Evolutionary conservation across 2,888 invertebrate species (phyloP).

Genomic region (Petrolisthes cinctipes): DNA sequence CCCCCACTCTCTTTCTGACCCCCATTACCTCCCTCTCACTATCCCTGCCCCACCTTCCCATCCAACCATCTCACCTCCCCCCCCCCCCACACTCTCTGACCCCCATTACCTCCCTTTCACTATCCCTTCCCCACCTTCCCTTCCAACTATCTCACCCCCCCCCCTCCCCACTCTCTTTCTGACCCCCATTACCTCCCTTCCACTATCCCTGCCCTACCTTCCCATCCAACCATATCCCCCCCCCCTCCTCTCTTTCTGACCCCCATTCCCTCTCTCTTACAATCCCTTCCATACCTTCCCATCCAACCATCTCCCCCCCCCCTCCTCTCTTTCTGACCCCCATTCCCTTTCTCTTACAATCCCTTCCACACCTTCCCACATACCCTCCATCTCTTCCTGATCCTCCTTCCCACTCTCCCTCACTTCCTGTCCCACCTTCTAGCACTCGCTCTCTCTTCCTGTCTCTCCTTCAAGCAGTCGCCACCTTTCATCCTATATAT

Average conservation of each 20-base stretch:
- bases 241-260: not conserved
- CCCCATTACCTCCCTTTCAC: not conserved
- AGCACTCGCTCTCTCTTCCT: not conserved
- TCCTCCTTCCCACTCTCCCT: not conserved
- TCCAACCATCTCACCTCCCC: not conserved
- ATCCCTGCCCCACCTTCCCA: not conserved
- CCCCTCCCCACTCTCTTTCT: not conserved
- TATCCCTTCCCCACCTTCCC: not conserved
- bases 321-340: not conserved
- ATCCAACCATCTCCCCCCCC: not conserved
- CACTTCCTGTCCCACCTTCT: not conserved
- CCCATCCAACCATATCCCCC: not conserved
- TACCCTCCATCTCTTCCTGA: not conserved
- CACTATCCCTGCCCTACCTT: not conserved
- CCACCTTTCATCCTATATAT: not conserved
- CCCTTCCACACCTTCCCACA: not conserved
- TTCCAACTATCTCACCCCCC: not conserved
- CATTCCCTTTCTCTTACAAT: not conserved
- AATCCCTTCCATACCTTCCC: not conserved
- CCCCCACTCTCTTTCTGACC: not conserved
- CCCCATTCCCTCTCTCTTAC: conserved; percentile 7
- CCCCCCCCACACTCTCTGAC: not conserved
- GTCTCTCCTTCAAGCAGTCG: too few relatives aligned
- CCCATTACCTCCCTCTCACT: not conserved
- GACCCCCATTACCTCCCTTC: not conserved